A percentile compares a stretch with the other conserved stretches of the same genome.
Conservation (phyloP, 30 jellyfish, hydroid and myxozoan species). For the Phacellophora camtschatica region DNA sequence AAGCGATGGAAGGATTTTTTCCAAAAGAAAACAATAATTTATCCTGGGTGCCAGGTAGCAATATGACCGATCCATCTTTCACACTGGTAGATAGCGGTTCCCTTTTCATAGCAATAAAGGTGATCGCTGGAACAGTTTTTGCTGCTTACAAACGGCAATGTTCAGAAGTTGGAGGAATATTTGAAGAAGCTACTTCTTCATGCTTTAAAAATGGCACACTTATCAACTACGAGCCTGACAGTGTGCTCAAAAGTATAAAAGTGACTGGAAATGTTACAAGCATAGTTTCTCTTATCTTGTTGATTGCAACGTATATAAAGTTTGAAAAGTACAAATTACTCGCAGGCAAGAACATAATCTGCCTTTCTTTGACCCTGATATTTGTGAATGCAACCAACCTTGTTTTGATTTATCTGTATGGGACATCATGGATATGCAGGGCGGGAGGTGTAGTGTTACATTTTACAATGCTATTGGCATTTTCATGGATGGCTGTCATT, state of each 20-base stretch:
- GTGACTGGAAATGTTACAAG: conserved; percentile 20
- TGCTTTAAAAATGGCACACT: conserved; percentile 20
- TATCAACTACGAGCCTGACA: neutral
- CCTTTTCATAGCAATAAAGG: conserved; percentile 29
- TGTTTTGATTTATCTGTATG: neutral
- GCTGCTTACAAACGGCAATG: conserved; percentile 20
- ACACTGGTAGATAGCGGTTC: neutral
- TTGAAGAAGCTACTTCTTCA: neutral
- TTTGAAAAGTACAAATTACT: neutral
- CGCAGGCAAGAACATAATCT: conserved; percentile 30
- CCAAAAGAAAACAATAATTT: too few relatives aligned
- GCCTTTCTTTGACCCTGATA: conserved; percentile 5
- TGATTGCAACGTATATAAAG: neutral
- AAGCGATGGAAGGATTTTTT: too few relatives aligned
- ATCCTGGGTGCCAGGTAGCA: too few relatives aligned
- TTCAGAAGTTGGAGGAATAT: conserved; percentile 11
- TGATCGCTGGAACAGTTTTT: conserved; percentile 6
- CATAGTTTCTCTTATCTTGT: neutral
- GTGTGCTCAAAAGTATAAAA: neutral
- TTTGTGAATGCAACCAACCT: neutral
- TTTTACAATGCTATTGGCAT: conserved; percentile 16
- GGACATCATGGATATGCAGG: conserved; percentile 12
- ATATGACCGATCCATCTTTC: neutral
- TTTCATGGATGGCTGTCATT: conserved; percentile 53
- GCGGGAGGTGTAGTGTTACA: conserved; percentile 25